Evolutionary conservation across 2,113 vertebrate genomes (phyloP).

Genomic region (Forbesichthys papilliferus): DNA sequence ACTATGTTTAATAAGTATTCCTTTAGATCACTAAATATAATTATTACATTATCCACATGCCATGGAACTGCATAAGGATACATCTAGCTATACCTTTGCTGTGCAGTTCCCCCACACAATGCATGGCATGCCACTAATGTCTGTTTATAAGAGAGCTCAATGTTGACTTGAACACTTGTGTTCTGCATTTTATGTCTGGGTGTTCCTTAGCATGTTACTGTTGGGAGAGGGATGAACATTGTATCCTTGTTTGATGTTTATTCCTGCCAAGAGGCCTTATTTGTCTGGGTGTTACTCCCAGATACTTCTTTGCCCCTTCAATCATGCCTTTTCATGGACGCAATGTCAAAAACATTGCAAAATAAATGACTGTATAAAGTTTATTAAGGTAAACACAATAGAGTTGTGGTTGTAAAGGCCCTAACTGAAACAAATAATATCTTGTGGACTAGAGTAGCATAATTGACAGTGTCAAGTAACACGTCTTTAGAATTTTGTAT

Average conservation of each 20-base stretch:
- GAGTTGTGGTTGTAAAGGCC: too few species aligned
- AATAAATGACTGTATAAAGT: background rate
- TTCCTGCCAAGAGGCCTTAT: slow-evolving; percentile 43
- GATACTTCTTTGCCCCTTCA: slow-evolving; percentile 3
- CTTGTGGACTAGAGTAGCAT: slow-evolving; percentile 37
- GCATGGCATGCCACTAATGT: slow-evolving; percentile 11
- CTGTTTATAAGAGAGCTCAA: background rate
- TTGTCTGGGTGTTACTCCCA: slow-evolving; percentile 17
- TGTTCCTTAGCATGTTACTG: slow-evolving; percentile 28
- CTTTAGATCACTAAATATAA: slow-evolving; percentile 68
- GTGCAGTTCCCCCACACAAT: slow-evolving; percentile 23
- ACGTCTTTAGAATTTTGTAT: slow-evolving; percentile 52
- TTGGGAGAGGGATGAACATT: slow-evolving; percentile 23
- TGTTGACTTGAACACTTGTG: slow-evolving; percentile 14
- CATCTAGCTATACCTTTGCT: slow-evolving; percentile 35
- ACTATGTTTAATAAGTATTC: slow-evolving; percentile 58
- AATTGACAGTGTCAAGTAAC: slow-evolving; percentile 44
- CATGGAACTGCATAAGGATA: slow-evolving; percentile 45
- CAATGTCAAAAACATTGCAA: slow-evolving; percentile 1
- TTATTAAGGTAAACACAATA: too few species aligned
- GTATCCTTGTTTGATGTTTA: slow-evolving; percentile 15
- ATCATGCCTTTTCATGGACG: background rate
- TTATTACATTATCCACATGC: slow-evolving; percentile 59
- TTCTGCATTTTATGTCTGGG: slow-evolving; percentile 31
- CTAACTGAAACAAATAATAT: background rate